A percentile compares a stretch with the other conserved stretches of the same genome.
These are phyloP conservation scores for Archaeoteleia sp. DNA, from an alignment of 2,888 invertebrate species.

Conservation along the genomic window DNA sequence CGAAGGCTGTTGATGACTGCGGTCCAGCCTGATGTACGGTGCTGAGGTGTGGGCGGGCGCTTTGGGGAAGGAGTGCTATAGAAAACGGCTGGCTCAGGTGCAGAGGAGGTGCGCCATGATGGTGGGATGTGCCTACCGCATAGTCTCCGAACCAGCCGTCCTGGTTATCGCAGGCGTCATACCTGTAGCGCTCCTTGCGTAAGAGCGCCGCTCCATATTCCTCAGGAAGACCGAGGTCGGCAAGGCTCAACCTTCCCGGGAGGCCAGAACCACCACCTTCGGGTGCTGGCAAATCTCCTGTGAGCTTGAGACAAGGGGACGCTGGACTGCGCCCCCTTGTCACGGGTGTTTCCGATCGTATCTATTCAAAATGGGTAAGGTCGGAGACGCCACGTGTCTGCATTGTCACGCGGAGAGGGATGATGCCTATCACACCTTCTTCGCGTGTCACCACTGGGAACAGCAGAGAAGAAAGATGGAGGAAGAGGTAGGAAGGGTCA, in stretches of 20 bases:
- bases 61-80: constrained; percentile 35
- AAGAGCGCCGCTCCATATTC: no score
- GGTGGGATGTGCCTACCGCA: constrained; percentile 49
- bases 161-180: constrained; percentile 18
- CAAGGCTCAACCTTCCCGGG: no score
- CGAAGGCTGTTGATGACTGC: constrained; percentile 34
- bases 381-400: no score
- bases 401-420: no score
- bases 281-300: background rate
- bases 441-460: no score
- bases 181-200: background rate
- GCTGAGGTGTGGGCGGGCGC: constrained; percentile 41
- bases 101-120: constrained; percentile 43
- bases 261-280: background rate
- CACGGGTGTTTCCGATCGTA: constrained; percentile 24
- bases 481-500: no score
- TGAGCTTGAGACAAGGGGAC: background rate
- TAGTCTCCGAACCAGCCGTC: constrained; percentile 52
- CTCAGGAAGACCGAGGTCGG: no score
- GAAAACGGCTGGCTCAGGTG: constrained; percentile 34
- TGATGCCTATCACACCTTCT: no score
- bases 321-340: constrained; percentile 1
- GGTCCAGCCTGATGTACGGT: constrained; percentile 48
- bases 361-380: constrained; percentile 34
- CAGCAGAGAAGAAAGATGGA: no score